Base-by-base conservation (phyloP, 2,888 invertebrate genomes). In the Nymphalis urticae region DNA sequence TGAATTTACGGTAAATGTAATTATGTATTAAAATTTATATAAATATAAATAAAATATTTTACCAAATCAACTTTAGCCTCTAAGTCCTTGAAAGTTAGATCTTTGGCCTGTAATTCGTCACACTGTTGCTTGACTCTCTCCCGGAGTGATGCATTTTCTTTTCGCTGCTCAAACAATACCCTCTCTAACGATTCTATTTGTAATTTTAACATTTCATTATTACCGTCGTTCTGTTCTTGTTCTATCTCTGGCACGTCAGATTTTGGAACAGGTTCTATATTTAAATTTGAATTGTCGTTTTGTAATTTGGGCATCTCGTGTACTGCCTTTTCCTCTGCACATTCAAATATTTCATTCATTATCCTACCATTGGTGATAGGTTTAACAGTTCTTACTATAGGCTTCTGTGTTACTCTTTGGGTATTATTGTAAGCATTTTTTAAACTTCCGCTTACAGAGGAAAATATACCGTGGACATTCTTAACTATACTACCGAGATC, bases 11-110 rank as follows among this genome's bases (percentile, higher is more conserved):
- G 27, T 32, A 32, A 32, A 32, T 32, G 27, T 32, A 32, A 32
- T 32, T 32, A 32, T 32, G 27, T 32, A 32, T 32, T 32, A 32
- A 27, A 27, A 27, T 27, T 27, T 27, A 27, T 27, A 21, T 21
- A 21, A 21, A 21, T 21, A 21, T 32, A 32, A 32, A 32, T 27
- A 58, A 51, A n/a, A 58, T 24, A 10, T 16, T 48, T 53, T 71
- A 94, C 94, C 84, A 84, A 75, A 75, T 94, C 93, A 56, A 94
- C 77, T 80, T 93, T 94, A n/a, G 73, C 72, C 74, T 94, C 93
- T 47, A 93, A 77, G 13, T 93, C 93, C 72, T 90, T 93, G 27
- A 87, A 89, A 0, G 77, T 83, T 7, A 83, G 80, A 68, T 93
- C 92, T 72, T 86, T 93, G 19, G 85, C 84, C 24, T 85, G 83